Evolutionary conservation across 2,888 invertebrate genomes (phyloP).

Genomic region (Xestia rhomboidea): DNA sequence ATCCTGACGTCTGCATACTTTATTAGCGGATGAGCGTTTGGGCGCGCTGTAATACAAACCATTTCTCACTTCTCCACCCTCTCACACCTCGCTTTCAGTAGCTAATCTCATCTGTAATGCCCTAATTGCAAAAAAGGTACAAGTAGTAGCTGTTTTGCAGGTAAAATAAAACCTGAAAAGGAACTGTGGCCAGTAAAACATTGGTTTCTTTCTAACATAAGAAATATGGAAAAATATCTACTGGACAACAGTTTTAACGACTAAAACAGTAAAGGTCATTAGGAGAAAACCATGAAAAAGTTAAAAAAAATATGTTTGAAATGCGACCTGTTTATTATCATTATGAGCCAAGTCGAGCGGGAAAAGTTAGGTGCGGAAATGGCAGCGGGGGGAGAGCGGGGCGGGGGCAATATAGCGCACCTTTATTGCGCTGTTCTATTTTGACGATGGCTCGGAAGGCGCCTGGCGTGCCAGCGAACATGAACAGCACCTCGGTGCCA

Average conservation of each 20-base stretch:
- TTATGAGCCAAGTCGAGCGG: conserved; percentile 84
- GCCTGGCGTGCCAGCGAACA: conserved; percentile 77
- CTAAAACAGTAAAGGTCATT: conserved; percentile 81
- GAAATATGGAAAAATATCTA: neutral
- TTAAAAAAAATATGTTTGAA: conserved; percentile 79
- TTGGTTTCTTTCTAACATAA: neutral
- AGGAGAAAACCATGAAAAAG: conserved; percentile 78
- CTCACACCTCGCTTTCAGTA: conserved; percentile 8
- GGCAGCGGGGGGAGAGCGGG: conserved; percentile 74
- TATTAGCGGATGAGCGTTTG: conserved; percentile 76
- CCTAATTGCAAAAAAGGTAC: conserved; percentile 26
- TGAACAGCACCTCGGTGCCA: conserved; percentile 78
- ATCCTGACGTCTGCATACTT: conserved; percentile 81
- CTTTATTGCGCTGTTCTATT: conserved; percentile 79
- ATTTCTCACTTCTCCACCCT: conserved; percentile 35
- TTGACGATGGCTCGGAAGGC: conserved; percentile 81
- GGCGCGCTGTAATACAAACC: conserved; percentile 75
- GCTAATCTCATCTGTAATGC: conserved; percentile 38
- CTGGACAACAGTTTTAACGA: conserved; percentile 65
- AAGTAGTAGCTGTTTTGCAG: conserved; percentile 1
- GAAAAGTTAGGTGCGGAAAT: conserved; percentile 87
- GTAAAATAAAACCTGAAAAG: conserved; percentile 17
- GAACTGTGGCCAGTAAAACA: neutral
- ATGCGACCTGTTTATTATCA: conserved; percentile 86
- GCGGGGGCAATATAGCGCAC: conserved; percentile 75